Base-by-base conservation (phyloP, 1,140 invertebrate species). In the Pachyrhynchus sulphureomaculatus region DNA sequence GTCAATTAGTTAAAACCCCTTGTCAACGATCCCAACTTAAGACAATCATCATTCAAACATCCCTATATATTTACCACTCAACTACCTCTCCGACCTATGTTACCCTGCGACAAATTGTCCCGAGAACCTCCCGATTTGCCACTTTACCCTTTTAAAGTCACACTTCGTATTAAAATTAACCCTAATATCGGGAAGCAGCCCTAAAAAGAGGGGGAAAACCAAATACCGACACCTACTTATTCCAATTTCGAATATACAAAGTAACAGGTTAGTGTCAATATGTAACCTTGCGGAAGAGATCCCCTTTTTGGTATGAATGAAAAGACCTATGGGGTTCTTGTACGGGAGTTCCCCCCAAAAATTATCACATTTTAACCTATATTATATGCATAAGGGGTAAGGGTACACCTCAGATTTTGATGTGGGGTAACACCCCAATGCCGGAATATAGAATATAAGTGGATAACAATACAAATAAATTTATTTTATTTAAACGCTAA, bases 231-330 rank as follows among this genome's bases (percentile, higher is more conserved):
- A 47, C 54, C 52, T 20, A 12, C 41, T 41, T 42, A 23, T 53
- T 17, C 12, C 17, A 10, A 39, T 45, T 54, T 56, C 44, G 32
- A 48, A 18, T 47, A 26, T 18, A 48, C 55, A 39, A 49, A 39
- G 42, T 58, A 58, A 58, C 55, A 58, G 55, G 55, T 58, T 58
- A 58, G 39, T 47, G 42, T 45, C 41, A 56, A 56, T 45, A 41
- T 17, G 15, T 21, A 44, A 33, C 54, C 26, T 56, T 56, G 17
- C 41, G 42, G 29, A 58, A 58, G 41, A 47, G 55, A 37, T 48
- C 18, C 36, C 45, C 55, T 33, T 56, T 47, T 18, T 29, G 17
- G 17, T 9, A 45, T 56, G 54, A 42, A 42, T 42, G 36, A 42
- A n/a, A 24, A 52, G n/a, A 54, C 23, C 52, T 54, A 37, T 36